Evolutionary conservation across 92 coral and sea anemone species (phyloP).

Genomic region (Blastomussa wellsi): DNA sequence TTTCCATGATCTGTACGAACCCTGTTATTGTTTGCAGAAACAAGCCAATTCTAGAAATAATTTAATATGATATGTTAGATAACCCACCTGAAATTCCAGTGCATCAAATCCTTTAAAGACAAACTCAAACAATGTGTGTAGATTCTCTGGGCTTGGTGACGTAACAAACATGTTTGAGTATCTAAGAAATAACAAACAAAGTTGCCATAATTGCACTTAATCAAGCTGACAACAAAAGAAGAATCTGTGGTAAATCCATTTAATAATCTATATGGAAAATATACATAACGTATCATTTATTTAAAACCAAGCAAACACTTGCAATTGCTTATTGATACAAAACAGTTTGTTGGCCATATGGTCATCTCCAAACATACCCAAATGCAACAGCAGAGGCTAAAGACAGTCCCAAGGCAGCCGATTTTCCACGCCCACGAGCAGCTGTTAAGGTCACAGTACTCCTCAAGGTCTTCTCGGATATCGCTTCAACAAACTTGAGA

Average conservation of each 20-base stretch:
- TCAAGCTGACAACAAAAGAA: not conserved
- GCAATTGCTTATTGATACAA: not conserved
- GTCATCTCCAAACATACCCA: slow-evolving; percentile 65
- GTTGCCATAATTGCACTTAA: not conserved
- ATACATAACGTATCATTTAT: not conserved
- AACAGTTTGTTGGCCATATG: not conserved
- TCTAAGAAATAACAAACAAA: slow-evolving; percentile 22
- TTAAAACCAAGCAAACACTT: not conserved
- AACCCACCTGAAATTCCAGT: slow-evolving; percentile 88
- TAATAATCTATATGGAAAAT: too few species aligned
- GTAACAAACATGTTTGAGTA: slow-evolving; percentile 97
- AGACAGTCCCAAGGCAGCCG: slow-evolving; percentile 98
- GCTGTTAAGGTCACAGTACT: slow-evolving; percentile 97
- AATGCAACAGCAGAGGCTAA: slow-evolving; percentile 95
- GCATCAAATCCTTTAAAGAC: slow-evolving; percentile 99
- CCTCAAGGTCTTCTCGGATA: slow-evolving; percentile 93
- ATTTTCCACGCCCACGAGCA: slow-evolving; percentile 96
- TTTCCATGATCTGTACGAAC: too few species aligned
- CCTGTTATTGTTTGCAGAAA: too few species aligned
- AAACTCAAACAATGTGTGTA: slow-evolving; percentile 96
- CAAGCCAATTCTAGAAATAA: not conserved
- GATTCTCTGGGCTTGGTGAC: slow-evolving; percentile 98
- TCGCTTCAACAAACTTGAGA: slow-evolving; percentile 92
- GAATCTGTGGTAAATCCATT: not conserved
- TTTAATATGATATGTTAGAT: too few species aligned